A percentile compares a stretch with the other conserved stretches of the same genome.
These are phyloP conservation scores for Siniperca chuatsi DNA, from an alignment of 2,113 vertebrate genomes.

Conservation along the genomic window DNA sequence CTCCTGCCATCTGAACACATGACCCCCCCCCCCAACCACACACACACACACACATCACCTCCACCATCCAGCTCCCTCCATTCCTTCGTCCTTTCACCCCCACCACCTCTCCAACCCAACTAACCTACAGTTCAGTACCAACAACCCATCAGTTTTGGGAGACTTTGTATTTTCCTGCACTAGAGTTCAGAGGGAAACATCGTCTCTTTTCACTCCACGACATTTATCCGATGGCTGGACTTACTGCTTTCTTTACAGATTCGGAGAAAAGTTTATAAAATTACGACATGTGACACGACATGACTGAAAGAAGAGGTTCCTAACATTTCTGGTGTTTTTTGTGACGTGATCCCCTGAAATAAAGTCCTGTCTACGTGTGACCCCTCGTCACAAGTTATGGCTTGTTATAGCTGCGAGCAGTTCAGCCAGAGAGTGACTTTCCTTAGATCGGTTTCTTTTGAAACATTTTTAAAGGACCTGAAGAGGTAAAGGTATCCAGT, in stretches of 20 bases:
- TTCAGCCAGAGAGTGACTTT: neutral
- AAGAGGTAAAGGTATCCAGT: neutral
- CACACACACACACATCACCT: conserved; percentile 31
- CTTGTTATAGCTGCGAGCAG: too few species aligned
- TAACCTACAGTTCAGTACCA: conserved; percentile 6
- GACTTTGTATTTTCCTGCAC: neutral
- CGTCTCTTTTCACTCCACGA: too few species aligned
- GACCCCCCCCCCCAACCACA: conserved; percentile 63
- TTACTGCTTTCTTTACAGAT: neutral
- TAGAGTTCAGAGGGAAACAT: neutral
- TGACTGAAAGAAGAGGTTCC: neutral
- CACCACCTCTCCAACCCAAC: conserved; percentile 39
- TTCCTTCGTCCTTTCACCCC: conserved; percentile 40
- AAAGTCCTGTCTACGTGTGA: neutral
- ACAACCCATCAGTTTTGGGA: neutral
- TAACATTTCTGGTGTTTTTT: neutral
- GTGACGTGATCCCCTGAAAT: neutral
- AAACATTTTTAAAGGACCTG: neutral
- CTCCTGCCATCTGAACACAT: conserved; percentile 81
- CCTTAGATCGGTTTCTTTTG: neutral
- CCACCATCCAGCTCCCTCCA: conserved; percentile 42
- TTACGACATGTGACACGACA: neutral
- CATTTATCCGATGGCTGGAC: neutral
- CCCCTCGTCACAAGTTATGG: neutral
- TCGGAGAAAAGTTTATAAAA: neutral